A percentile compares a stretch with the other conserved stretches of the same genome.
phyloP scores from a whole-genome alignment of 2,113 vertebrate species.

The Pomatorhinus ruficollis region DNA sequence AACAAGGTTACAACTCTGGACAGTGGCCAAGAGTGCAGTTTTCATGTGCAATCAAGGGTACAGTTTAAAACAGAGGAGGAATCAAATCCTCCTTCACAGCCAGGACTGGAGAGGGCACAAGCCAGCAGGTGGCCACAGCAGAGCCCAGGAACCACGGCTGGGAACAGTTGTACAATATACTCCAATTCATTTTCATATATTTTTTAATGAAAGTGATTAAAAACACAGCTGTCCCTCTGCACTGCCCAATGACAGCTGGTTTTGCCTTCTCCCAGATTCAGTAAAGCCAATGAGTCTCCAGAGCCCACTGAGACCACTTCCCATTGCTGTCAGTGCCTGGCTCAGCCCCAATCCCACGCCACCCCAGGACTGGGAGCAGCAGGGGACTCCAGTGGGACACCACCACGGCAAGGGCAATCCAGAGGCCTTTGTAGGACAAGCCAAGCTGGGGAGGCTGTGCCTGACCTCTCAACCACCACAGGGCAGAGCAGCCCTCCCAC shows the following conservation, averaged over 20 bases:
- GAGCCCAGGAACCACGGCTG: background rate
- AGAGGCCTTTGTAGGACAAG: background rate
- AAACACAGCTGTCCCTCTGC: background rate
- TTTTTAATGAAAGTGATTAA: background rate
- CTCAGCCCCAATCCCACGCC: background rate
- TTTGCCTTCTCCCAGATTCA: background rate
- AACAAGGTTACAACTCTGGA: background rate
- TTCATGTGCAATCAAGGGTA: background rate
- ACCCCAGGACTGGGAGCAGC: background rate
- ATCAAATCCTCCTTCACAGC: background rate
- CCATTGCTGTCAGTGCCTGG: background rate
- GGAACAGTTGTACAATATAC: background rate
- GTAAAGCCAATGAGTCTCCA: background rate
- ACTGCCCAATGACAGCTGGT: background rate
- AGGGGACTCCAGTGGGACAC: background rate
- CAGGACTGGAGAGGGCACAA: background rate
- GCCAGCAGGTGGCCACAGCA: background rate
- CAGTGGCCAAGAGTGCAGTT: background rate
- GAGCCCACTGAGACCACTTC: background rate
- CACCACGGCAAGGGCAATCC: background rate
- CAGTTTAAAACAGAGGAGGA: background rate
- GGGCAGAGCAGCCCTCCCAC: background rate
- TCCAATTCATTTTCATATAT: background rate
- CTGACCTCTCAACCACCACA: background rate
- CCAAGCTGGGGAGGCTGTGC: background rate